These are phyloP conservation scores for Monochamus saltuarius DNA, from an alignment of 1,140 invertebrate species.

Conservation along the genomic window DNA sequence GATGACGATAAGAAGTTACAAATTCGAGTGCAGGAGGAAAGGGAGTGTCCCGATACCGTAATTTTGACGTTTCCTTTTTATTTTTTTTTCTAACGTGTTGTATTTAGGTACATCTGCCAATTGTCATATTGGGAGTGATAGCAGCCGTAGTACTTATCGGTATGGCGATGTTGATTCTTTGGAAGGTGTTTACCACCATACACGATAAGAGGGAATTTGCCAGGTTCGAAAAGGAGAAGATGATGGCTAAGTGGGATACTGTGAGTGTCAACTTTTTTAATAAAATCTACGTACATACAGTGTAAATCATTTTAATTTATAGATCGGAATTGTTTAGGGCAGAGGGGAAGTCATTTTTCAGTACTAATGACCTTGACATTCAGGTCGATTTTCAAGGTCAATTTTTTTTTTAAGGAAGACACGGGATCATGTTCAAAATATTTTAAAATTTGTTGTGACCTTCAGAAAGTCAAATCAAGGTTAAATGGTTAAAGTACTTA, in stretches of 20 bases:
- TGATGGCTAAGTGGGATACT: slow-evolving; percentile 71
- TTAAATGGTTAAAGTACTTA: too few species aligned
- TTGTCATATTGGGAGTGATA: slow-evolving; percentile 93
- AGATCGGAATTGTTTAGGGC: too few species aligned
- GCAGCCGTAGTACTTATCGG: slow-evolving; percentile 86
- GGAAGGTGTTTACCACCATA: slow-evolving; percentile 79
- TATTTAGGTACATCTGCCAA: slow-evolving; percentile 65
- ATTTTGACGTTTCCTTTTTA: slow-evolving; percentile 7
- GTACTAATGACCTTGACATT: too few species aligned
- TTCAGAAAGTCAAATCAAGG: too few species aligned
- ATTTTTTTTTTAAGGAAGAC: too few species aligned
- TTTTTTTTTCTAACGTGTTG: too few species aligned
- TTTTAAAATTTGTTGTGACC: too few species aligned
- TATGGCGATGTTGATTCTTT: slow-evolving; percentile 71
- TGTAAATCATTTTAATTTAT: too few species aligned
- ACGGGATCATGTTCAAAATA: too few species aligned
- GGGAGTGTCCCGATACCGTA: slow-evolving; percentile 77
- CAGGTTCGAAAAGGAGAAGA: slow-evolving; percentile 78
- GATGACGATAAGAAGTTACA: slow-evolving; percentile 56
- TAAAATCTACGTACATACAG: too few species aligned
- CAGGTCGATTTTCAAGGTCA: too few species aligned
- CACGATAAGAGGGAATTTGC: slow-evolving; percentile 80
- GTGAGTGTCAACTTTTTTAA: slow-evolving; percentile 53
- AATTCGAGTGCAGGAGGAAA: slow-evolving; percentile 68
- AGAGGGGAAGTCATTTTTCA: too few species aligned